These are phyloP conservation scores for Monopterus albus DNA, from an alignment of 2,113 vertebrate species.

Conservation along the genomic window DNA sequence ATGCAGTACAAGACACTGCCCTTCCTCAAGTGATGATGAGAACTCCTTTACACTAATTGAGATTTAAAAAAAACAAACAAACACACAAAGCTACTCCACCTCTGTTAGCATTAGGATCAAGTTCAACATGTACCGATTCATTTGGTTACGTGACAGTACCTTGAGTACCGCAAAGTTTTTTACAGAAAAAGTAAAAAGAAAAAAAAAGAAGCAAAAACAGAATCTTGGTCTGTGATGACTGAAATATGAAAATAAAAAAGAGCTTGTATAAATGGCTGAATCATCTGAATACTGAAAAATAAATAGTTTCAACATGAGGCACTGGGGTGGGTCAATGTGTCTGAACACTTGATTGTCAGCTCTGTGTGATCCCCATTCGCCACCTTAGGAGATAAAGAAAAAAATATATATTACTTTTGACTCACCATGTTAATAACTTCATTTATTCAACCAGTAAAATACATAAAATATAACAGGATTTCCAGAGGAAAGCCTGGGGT, in stretches of 20 bases:
- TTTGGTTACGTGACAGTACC: slow-evolving; percentile 58
- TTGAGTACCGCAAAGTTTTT: slow-evolving; percentile 23
- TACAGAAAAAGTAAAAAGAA: slow-evolving; percentile 17
- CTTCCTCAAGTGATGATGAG: background rate
- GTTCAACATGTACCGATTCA: slow-evolving; percentile 46
- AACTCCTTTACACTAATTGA: slow-evolving; percentile 1
- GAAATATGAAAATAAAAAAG: slow-evolving; percentile 22
- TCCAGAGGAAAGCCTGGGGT: too few species aligned
- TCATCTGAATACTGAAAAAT: slow-evolving; percentile 50
- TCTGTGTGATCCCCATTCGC: slow-evolving; percentile 70
- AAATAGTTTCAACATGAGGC: slow-evolving; percentile 84
- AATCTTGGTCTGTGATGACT: slow-evolving; percentile 13
- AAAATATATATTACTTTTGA: background rate
- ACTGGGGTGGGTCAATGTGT: slow-evolving; percentile 83
- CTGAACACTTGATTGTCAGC: slow-evolving; percentile 85
- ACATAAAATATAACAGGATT: too few species aligned
- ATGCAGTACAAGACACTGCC: background rate
- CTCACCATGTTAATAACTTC: too few species aligned
- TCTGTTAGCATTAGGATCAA: slow-evolving; percentile 18
- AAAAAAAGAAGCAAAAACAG: slow-evolving; percentile 5
- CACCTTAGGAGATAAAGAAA: slow-evolving; percentile 68
- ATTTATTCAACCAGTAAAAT: too few species aligned
- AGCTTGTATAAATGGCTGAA: slow-evolving; percentile 36
- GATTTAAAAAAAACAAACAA: background rate
- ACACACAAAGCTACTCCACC: background rate